Evolutionary conservation across 35 echinoderm and acorn worm species (phyloP).

Genomic region (Apostichopus japonicus): DNA sequence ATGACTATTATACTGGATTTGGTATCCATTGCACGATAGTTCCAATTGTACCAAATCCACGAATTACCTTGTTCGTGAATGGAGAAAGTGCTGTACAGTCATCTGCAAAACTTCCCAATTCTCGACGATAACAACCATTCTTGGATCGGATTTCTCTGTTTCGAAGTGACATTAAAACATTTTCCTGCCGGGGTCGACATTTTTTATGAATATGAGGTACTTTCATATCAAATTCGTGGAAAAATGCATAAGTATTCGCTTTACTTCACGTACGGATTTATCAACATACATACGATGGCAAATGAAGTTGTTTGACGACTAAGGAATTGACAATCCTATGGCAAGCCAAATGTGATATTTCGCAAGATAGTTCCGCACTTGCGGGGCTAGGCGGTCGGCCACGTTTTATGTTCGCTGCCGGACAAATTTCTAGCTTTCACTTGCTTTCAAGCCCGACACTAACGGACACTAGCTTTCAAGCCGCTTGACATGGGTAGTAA

Average conservation of each 20-base stretch:
- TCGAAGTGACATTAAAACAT: neutral
- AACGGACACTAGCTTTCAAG: no score
- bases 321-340: no score
- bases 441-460: no score
- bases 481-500: no score
- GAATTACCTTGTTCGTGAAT: constrained; percentile 39
- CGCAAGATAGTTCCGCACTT: no score
- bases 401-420: no score
- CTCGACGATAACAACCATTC: neutral
- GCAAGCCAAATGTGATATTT: no score
- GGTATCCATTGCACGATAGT: neutral
- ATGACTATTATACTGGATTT: neutral
- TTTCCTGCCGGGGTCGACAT: neutral
- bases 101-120: constrained; percentile 15
- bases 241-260: neutral
- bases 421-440: no score
- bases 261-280: no score
- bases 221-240: constrained; percentile 19
- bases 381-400: no score
- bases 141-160: neutral
- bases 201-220: neutral
- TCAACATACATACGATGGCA: no score
- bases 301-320: no score
- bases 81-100: constrained; percentile 8
- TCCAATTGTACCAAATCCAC: neutral